Base-by-base conservation (phyloP, 2,888 invertebrate species). In the Scaptomyza polygonia region DNA sequence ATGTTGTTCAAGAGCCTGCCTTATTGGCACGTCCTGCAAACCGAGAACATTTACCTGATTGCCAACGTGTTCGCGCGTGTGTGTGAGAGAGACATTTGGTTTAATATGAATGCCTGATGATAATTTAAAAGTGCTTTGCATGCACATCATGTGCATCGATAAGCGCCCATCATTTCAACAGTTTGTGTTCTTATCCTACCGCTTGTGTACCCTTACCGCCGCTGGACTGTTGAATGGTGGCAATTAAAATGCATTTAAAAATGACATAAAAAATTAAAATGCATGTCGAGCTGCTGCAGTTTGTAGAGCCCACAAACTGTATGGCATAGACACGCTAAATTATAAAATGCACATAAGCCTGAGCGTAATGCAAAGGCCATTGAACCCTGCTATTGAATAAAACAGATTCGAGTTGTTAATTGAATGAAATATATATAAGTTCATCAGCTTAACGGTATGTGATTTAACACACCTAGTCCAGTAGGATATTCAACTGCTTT, bases 121-220 rank as follows among this genome's bases (percentile, higher is more conserved):
- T 82, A 82, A 85, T 77, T 79, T 79, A 79, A 85, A 85, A 79
- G 68, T 74, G 80, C 68, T 87, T 85, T 76, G 73, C 78, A 85
- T 76, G 77, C 73, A 67, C 75, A 69, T 77, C 83, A 82, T 87
- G 79, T 67, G 67, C 76, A 75, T 73, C 80, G 86, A 84, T 87
- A 87, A 87, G 79, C 83, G 55, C 39, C 84, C 84, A 67, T 65
- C 71, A 59, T 74, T 74, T 76, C 53, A 49, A 45, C 61, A 42
- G 44, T 47, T 68, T 58, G 51, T 59, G n/a, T 29, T 40, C 55
- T 32, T n/a, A 25, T 30, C 21, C 27, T 29, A 27, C 16, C 36
- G n/a, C n/a, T 42, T 3, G 11, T 14, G 27, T 12, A 11, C 16
- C 25, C 29, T 3, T 5, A 30, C 16, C 42, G 6, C 1, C 29